Evolutionary conservation across 2,888 invertebrate genomes (phyloP).

Genomic region (Myopa tessellatipennis): DNA sequence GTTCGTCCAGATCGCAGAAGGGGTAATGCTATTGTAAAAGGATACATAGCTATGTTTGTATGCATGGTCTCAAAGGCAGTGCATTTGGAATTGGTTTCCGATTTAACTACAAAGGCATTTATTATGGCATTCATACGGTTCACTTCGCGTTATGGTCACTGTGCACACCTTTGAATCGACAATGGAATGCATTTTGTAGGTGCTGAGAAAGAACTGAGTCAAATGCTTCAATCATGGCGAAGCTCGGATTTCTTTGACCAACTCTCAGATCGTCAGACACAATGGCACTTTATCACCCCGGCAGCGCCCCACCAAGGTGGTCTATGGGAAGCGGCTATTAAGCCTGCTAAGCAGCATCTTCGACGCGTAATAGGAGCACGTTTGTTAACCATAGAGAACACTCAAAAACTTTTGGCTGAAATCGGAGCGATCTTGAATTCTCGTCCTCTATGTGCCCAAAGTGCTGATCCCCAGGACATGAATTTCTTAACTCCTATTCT

Average conservation of each 20-base stretch:
- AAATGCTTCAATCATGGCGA: slow-evolving; percentile 30
- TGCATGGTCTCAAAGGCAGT: slow-evolving; percentile 40
- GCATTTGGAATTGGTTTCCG: slow-evolving; percentile 16
- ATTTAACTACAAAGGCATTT: background rate
- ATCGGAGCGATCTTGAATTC: slow-evolving; percentile 5
- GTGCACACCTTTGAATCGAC: slow-evolving; percentile 26
- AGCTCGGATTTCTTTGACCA: slow-evolving; percentile 25
- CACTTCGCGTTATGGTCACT: slow-evolving; percentile 30
- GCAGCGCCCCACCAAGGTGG: slow-evolving; percentile 14
- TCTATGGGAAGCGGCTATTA: too few relatives aligned
- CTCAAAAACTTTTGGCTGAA: background rate
- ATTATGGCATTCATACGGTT: slow-evolving; percentile 40
- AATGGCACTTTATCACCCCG: slow-evolving; percentile 49
- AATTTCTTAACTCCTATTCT: slow-evolving; percentile 15
- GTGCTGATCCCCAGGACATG: slow-evolving; percentile 5
- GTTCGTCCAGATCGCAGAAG: background rate
- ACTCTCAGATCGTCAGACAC: slow-evolving; percentile 18
- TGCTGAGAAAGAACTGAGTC: slow-evolving; percentile 30
- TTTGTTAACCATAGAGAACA: too few relatives aligned
- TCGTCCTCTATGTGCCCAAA: slow-evolving; percentile 12
- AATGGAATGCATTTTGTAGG: slow-evolving; percentile 39
- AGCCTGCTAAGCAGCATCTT: too few relatives aligned
- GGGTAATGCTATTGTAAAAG: slow-evolving; percentile 17
- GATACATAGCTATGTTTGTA: slow-evolving; percentile 28
- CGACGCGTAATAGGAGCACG: too few relatives aligned